These are phyloP conservation scores for Furnarius figulus DNA, from an alignment of 2,113 vertebrate species.

Conservation along the genomic window DNA sequence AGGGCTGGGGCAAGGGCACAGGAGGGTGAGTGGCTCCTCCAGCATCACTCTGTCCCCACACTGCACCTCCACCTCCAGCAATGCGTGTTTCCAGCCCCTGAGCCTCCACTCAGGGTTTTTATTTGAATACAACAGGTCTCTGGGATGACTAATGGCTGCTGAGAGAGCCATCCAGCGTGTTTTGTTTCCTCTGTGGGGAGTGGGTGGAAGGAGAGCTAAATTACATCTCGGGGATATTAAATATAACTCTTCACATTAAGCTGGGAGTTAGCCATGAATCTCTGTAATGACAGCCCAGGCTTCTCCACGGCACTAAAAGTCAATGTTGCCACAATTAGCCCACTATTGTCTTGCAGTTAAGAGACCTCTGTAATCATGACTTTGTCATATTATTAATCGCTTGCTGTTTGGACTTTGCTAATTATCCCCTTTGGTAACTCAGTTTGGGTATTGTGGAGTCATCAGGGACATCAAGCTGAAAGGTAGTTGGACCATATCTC, in stretches of 20 bases:
- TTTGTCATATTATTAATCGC: constrained; percentile 69
- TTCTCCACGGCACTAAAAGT: constrained; percentile 54
- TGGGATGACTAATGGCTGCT: not conserved
- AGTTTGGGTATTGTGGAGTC: constrained; percentile 35
- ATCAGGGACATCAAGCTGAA: constrained; percentile 6
- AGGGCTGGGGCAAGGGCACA: not conserved
- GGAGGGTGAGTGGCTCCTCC: too few relatives aligned
- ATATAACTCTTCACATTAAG: constrained; percentile 33
- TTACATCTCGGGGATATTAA: constrained; percentile 44
- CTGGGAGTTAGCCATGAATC: constrained; percentile 41
- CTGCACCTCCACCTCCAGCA: not conserved
- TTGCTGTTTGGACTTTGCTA: constrained; percentile 73
- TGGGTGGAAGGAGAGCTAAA: constrained; percentile 34
- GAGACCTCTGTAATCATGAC: constrained; percentile 49
- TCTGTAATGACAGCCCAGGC: constrained; percentile 54
- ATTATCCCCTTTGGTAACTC: constrained; percentile 71
- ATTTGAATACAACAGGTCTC: not conserved
- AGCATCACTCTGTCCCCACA: not conserved
- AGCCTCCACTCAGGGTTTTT: not conserved
- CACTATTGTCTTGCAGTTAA: constrained; percentile 58
- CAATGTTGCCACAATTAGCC: constrained; percentile 66
- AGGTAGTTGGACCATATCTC: constrained; percentile 32
- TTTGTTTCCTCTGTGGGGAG: not conserved
- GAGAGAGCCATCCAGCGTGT: not conserved
- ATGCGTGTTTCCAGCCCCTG: not conserved